A percentile compares a stretch with the other conserved stretches of the same genome.
phyloP scores from a whole-genome alignment of 2,888 invertebrate species.

The Troides aeacus region DNA sequence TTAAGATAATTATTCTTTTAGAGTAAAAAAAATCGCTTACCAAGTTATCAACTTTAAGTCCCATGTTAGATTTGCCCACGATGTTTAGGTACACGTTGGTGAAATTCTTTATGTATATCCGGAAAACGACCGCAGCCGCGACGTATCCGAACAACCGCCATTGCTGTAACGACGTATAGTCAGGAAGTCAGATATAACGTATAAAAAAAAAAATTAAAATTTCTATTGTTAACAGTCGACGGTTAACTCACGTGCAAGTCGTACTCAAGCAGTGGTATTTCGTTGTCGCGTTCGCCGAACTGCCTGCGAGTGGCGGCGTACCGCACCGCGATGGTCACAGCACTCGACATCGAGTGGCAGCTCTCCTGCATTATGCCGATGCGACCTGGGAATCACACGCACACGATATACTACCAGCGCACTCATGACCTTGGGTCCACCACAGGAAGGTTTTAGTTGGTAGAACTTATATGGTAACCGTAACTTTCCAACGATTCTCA shows the following conservation, averaged over 20 bases:
- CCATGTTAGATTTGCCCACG: conserved; percentile 83
- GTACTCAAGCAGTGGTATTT: conserved; percentile 90
- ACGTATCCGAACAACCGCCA: conserved; percentile 89
- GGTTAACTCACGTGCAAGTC: conserved; percentile 84
- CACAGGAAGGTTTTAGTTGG: too few relatives aligned
- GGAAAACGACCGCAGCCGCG: conserved; percentile 84
- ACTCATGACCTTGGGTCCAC: too few relatives aligned
- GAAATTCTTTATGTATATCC: conserved; percentile 83
- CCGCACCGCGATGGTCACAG: conserved; percentile 86
- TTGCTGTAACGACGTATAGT: conserved; percentile 80
- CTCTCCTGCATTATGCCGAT: conserved; percentile 87
- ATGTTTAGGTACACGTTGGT: conserved; percentile 83
- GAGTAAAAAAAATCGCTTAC: conserved; percentile 46
- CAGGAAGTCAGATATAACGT: background rate
- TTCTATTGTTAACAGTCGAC: too few relatives aligned
- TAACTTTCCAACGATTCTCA: too few relatives aligned
- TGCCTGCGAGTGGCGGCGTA: conserved; percentile 90
- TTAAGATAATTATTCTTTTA: too few relatives aligned
- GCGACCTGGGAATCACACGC: conserved; percentile 81
- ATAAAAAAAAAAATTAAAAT: too few relatives aligned
- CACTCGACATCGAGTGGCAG: conserved; percentile 84
- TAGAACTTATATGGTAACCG: too few relatives aligned
- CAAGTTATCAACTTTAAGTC: conserved; percentile 71
- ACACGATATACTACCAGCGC: too few relatives aligned
- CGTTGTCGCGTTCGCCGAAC: conserved; percentile 82